A percentile compares a stretch with the other conserved stretches of the same genome.
Conservation (phyloP, 2,888 invertebrate genomes). For the Hetaerina titia region DNA sequence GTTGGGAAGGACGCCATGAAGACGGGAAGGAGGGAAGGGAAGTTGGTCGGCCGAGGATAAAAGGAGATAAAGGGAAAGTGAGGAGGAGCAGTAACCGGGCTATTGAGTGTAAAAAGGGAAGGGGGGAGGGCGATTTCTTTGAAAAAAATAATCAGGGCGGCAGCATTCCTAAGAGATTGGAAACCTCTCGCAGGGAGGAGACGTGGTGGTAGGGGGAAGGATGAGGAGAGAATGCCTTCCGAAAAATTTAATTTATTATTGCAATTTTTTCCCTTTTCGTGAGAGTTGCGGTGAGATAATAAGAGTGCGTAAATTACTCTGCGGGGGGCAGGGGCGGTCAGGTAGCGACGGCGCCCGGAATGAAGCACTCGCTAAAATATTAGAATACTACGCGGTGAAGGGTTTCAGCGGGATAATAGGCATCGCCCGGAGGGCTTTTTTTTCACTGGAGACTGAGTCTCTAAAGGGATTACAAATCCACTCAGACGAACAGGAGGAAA, state of each 20-base stretch:
- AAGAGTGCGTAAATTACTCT: background rate
- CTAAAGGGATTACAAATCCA: constrained; percentile 45
- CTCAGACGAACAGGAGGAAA: background rate
- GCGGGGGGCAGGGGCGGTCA: background rate
- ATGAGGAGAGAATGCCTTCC: background rate
- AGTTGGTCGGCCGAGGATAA: too few relatives aligned
- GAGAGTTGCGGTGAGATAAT: background rate
- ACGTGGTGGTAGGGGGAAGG: too few relatives aligned
- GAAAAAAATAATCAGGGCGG: background rate
- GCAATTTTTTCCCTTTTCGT: background rate
- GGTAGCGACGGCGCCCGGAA: background rate
- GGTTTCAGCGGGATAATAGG: background rate
- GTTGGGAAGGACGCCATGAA: too few relatives aligned
- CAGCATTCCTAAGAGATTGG: background rate
- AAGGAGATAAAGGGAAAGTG: too few relatives aligned
- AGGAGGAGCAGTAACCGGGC: too few relatives aligned
- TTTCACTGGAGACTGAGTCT: background rate
- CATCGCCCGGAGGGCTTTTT: background rate
- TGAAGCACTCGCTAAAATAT: background rate
- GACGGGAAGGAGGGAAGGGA: too few relatives aligned
- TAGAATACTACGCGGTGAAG: background rate
- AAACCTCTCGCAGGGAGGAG: background rate
- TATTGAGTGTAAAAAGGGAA: too few relatives aligned
- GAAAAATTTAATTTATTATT: background rate
- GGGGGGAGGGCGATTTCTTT: too few relatives aligned